Evolutionary conservation across 2,113 vertebrate genomes (phyloP), one percentile per base, ranked within the genome.

Genomic region (Telmatochromis sp.): DNA sequence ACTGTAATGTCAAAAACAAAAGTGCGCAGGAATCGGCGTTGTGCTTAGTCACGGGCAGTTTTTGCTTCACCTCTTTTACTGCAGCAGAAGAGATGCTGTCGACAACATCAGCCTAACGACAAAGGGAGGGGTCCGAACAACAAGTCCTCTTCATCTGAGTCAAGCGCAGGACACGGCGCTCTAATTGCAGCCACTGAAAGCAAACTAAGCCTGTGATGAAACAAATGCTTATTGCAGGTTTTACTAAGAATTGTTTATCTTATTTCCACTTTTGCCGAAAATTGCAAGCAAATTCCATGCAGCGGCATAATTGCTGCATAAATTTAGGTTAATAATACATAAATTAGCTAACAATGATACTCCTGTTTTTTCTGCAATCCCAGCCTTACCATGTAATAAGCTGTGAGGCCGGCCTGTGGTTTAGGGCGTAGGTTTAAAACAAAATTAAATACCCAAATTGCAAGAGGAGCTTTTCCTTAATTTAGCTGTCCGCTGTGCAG

Each of bases 1-100:
- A 91, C 90, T 90, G 92, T 93, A 94, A 93, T 91, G 93, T 90
- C 75, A 93, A 94, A 94, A 94, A 94, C 94, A 93, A 93, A 92
- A 95, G 91, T 93, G 93, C 85, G 26, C 79, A 82, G 87, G 78
- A 84, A 88, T 90, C 23, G 14, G 28, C 53, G 35, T 79, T 65
- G 73, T 87, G 88, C 92, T 91, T 84, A 87, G 89, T 94, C 92
- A 91, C 79, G 33, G 81, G 60, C 75, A 23, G 12, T 75, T 85
- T 89, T 81, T 87, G 53, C 65, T 88, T 83, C 53, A 79, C 26
- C 26, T 79, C 21, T 70, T 55, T 75, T 15, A 5, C 49, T 84
- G 63, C 78, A 47, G 45, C 65, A 81, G 5, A 86, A 85, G 90
- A 82, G 93, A 90, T 90, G 89, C 89, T 78, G 73, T 78, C 6